phyloP scores from a whole-genome alignment of 92 coral and sea anemone genomes.

The Siderastrea radians region DNA sequence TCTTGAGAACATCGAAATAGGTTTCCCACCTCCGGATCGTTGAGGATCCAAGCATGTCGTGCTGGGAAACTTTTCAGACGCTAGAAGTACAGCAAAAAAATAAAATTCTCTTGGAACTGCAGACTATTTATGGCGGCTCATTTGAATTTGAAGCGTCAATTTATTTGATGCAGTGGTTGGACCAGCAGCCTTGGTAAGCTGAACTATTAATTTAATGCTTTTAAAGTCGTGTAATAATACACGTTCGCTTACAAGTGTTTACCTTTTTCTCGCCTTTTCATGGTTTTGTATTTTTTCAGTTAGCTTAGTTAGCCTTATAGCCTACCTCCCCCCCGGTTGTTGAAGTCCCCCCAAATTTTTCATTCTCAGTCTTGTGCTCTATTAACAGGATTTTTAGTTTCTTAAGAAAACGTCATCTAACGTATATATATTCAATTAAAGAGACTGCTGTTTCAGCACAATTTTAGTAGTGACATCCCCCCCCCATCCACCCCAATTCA shows the following conservation, averaged over 20 bases:
- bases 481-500: background rate
- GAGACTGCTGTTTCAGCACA: background rate
- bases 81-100: conserved; percentile 45
- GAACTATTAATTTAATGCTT: background rate
- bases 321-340: background rate
- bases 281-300: background rate
- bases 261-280: background rate
- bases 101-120: conserved; percentile 59
- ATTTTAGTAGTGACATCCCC: background rate
- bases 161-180: conserved; percentile 85
- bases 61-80: conserved; percentile 65
- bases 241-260: background rate
- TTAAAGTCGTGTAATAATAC: background rate
- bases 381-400: too few relatives aligned
- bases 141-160: conserved; percentile 85
- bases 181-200: conserved; percentile 82
- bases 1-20: background rate
- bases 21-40: conserved; percentile 5
- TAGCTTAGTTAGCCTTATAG: background rate
- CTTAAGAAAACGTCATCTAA: too few relatives aligned
- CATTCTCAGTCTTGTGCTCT: too few relatives aligned
- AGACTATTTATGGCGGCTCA: conserved; percentile 64
- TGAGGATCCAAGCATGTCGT: conserved; percentile 49
- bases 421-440: background rate
- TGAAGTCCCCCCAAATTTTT: too few relatives aligned